Evolutionary conservation across 2,797 vertebrate species (phyloP), one percentile per base, ranked within the genome.

Genomic region (Numenius phaeopus): DNA sequence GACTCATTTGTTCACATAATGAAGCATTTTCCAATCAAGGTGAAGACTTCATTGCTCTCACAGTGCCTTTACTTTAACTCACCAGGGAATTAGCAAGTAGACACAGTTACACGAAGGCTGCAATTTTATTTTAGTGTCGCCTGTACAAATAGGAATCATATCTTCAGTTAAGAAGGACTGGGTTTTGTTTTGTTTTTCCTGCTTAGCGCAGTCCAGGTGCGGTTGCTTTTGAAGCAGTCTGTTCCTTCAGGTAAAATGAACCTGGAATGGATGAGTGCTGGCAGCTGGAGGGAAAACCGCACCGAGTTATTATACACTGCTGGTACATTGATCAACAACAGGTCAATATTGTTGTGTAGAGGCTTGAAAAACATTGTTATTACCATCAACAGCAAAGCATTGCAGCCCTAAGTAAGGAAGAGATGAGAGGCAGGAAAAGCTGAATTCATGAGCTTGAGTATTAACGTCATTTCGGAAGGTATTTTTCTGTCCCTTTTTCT

Each of bases 1-100:
- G 96, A 96, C 89, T 98, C 88, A 96, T 98, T 98, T 98, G 87
- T 96, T 93, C 95, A 69, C 69, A 61, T 97, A 98, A 97, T 95
- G 92, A 97, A 97, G 96, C 77, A 52, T 85, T 96, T 97, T 96
- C 85, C 90, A 96, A 93, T 97, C 94, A 94, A 96, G 86, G 46
- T 93, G 91, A 88, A 97, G 87, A 72, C 52, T 80, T 96, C 78
- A 95, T 97, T 93, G 79, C 92, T 96, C 37, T 96, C 78, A 22
- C 71, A 58, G 89, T 83, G 54, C 50, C 84, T 93, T 94, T 66
- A 58, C 87, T 94, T 85, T 67, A 83, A 47, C 85, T 93, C 90
- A 39, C 40, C 27, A 27, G 80, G 80, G 80, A 72, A 44, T 84
- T 83, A 59, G 83, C 61, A 89, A 91, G 76, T 47, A 80, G 89